Percentiles rank a stretch among this genome's conserved stretches.
Evolutionary conservation across 2,888 invertebrate species (phyloP).

Genomic region (Anticlea derivata): DNA sequence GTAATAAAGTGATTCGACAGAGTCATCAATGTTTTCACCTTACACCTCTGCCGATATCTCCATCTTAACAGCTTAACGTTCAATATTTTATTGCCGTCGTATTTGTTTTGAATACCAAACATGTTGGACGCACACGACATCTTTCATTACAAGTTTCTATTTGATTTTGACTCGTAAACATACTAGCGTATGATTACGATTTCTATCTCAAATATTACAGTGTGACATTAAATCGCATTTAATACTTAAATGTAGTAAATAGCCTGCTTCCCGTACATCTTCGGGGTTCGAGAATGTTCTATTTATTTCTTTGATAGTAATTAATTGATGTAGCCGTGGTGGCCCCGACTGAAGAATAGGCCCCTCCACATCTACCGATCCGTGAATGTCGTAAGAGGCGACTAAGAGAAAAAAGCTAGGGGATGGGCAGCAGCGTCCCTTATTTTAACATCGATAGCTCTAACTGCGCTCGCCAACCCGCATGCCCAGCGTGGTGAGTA

Average conservation of each 20-base stretch:
- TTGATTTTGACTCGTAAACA: slow-evolving; percentile 80
- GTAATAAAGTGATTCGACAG: slow-evolving; percentile 38
- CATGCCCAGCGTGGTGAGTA: too few relatives aligned
- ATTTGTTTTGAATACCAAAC: slow-evolving; percentile 77
- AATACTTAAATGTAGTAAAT: neutral
- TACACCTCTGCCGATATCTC: slow-evolving; percentile 58
- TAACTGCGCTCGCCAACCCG: too few relatives aligned
- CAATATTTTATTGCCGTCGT: slow-evolving; percentile 77
- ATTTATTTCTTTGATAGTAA: too few relatives aligned
- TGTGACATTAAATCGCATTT: slow-evolving; percentile 50
- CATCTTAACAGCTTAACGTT: slow-evolving; percentile 71
- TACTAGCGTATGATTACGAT: slow-evolving; percentile 77
- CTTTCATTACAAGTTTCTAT: slow-evolving; percentile 83
- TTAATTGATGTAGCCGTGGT: too few relatives aligned
- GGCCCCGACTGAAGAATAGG: too few relatives aligned
- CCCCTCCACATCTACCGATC: too few relatives aligned
- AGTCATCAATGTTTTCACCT: slow-evolving; percentile 57
- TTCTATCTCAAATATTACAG: slow-evolving; percentile 79
- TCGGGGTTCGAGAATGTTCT: too few relatives aligned
- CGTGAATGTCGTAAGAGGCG: too few relatives aligned
- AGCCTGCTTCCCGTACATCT: too few relatives aligned
- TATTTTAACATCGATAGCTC: too few relatives aligned
- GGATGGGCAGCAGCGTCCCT: too few relatives aligned
- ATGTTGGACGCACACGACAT: slow-evolving; percentile 71
- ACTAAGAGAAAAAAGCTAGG: too few relatives aligned